Evolutionary conservation across 2,797 vertebrate genomes (phyloP), one percentile per base, ranked within the genome.

Genomic region (Melanotaenia parkinsoni): DNA sequence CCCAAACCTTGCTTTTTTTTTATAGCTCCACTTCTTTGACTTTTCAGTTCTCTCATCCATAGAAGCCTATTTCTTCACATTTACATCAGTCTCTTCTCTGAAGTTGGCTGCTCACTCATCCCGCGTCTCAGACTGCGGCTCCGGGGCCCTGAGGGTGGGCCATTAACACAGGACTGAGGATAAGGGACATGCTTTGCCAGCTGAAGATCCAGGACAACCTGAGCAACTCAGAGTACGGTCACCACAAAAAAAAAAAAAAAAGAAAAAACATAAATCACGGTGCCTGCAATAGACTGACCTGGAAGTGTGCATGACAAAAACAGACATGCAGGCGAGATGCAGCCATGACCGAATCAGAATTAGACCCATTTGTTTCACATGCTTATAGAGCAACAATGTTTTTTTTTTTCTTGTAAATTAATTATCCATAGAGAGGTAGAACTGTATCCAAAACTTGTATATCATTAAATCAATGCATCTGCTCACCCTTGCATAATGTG

Each of bases 31-130:
- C 20, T 63, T 75, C 81, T 80, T 61, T 69, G 53, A 67, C 71
- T 84, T 76, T 76, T 80, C 54, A 77, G 75, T 88, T 79, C 72
- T 80, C 78, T 86, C 80, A 74, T 77, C 85, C 88, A 86, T 62
- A 57, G 66, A 45, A 78, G 86, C 82, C 83, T 79, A 86, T 90
- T 90, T 90, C 88, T 90, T 85, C 88, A 84, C 88, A 91, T 93
- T 91, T 91, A 85, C 91, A 86, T 92, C 89, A 93, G 87, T 84
- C 84, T 81, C 77, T 83, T 68, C 77, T 88, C 59, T 87, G 83
- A 87, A 87, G 88, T 75, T 79, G 0, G 26, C 81, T 66, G 78
- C 87, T 86, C 89, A 78, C 85, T 88, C 88, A 81, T 85, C 81
- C 82, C 65, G 59, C 61, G 38, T 87, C 83, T 86, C 80, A 80